Evolutionary conservation across 2,888 invertebrate species (phyloP).

Genomic region (Pasiphila rectangulata): DNA sequence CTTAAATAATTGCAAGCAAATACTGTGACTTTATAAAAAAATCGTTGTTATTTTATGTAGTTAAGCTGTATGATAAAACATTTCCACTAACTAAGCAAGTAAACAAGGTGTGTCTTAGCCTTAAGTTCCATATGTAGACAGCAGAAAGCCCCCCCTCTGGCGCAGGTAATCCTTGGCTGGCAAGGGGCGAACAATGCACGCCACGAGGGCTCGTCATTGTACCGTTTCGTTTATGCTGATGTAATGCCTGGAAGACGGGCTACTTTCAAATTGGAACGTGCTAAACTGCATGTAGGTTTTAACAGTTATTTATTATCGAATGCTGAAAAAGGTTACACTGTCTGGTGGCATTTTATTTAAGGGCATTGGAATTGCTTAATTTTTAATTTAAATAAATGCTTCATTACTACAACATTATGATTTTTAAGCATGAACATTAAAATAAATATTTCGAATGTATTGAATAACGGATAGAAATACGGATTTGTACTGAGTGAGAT

Average conservation of each 20-base stretch:
- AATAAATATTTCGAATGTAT: too few relatives aligned
- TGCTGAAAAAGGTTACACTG: background rate
- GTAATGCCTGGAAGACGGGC: conserved; percentile 21
- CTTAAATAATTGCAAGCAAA: too few relatives aligned
- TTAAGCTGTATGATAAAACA: background rate
- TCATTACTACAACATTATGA: too few relatives aligned
- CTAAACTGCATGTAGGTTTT: conserved; percentile 11
- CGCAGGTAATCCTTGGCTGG: conserved; percentile 31
- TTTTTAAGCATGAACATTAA: too few relatives aligned
- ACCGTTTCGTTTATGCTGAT: conserved; percentile 25
- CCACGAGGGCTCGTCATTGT: conserved; percentile 24
- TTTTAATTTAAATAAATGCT: too few relatives aligned
- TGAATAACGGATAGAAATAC: too few relatives aligned
- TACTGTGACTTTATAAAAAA: too few relatives aligned
- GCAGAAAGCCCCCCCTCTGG: conserved; percentile 6
- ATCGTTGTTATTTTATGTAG: too few relatives aligned
- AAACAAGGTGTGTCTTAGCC: background rate
- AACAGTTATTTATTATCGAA: conserved; percentile 7
- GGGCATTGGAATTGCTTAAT: too few relatives aligned
- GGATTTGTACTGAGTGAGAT: too few relatives aligned
- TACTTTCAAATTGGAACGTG: conserved; percentile 22
- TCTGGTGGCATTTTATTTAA: background rate
- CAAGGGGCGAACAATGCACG: conserved; percentile 32
- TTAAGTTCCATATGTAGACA: background rate
- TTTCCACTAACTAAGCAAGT: background rate